Conservation (phyloP, 2,888 invertebrate species). For the Rotaria socialis region DNA sequence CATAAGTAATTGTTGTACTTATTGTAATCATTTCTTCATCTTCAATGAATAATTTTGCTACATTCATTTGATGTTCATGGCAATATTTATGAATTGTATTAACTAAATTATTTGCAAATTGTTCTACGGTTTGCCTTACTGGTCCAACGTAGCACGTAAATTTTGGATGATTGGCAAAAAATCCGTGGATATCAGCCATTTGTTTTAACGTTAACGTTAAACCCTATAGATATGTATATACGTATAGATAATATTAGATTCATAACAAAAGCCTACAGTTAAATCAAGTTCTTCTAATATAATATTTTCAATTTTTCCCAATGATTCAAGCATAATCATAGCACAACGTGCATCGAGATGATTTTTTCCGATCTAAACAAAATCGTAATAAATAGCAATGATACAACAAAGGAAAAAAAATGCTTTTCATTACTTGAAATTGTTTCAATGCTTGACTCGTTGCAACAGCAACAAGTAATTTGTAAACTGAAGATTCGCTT, state of each 20-base stretch:
- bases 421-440: not conserved
- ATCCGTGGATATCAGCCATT: not conserved
- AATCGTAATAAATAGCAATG: not conserved
- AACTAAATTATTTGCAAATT: not conserved
- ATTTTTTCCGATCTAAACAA: slow-evolving; percentile 17
- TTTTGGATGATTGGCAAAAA: not conserved
- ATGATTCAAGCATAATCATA: not conserved
- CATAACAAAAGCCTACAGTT: not conserved
- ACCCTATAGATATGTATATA: not conserved
- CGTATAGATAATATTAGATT: not conserved
- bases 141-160: not conserved
- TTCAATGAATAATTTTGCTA: not conserved
- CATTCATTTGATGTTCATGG: not conserved
- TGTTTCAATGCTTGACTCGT: slow-evolving; percentile 3
- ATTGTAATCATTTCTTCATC: not conserved
- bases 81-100: not conserved
- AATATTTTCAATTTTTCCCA: not conserved
- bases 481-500: not conserved
- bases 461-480: not conserved
- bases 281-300: slow-evolving; percentile 32
- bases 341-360: not conserved
- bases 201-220: not conserved
- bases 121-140: not conserved
- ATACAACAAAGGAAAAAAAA: not conserved
- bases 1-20: not conserved